Conservation (phyloP, 2,797 vertebrate species). For the Crax fasciolata region DNA sequence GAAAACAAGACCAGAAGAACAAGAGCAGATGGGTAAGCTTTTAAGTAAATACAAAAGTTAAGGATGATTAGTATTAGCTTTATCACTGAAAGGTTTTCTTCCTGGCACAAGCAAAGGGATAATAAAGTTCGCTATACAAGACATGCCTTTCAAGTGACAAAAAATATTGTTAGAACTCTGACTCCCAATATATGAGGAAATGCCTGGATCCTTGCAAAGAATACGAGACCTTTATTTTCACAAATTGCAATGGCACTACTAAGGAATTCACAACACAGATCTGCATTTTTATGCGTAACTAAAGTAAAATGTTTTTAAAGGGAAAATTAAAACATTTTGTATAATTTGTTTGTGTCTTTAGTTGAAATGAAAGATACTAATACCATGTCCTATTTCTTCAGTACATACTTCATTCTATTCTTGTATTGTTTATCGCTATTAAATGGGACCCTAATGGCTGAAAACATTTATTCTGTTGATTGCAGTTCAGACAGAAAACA, state of each 20-base stretch:
- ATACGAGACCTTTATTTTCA: background rate
- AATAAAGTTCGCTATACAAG: background rate
- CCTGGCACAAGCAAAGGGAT: background rate
- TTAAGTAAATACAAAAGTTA: background rate
- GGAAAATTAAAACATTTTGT: background rate
- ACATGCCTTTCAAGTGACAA: background rate
- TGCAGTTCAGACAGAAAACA: slow-evolving; percentile 5
- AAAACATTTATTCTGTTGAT: background rate
- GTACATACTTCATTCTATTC: background rate
- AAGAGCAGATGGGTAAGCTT: background rate
- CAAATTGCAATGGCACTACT: background rate
- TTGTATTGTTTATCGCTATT: background rate
- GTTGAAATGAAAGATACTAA: slow-evolving; percentile 38
- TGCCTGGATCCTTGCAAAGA: background rate
- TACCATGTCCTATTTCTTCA: background rate
- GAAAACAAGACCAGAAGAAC: background rate
- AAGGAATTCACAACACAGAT: background rate
- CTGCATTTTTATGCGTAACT: background rate
- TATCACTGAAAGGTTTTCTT: background rate
- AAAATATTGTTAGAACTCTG: background rate
- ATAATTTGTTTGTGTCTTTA: background rate
- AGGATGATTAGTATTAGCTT: background rate
- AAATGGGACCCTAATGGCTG: background rate
- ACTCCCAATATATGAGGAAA: background rate
- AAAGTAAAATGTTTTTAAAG: background rate